Conservation (phyloP, 2,797 vertebrate species). For the Limosa lapponica region DNA sequence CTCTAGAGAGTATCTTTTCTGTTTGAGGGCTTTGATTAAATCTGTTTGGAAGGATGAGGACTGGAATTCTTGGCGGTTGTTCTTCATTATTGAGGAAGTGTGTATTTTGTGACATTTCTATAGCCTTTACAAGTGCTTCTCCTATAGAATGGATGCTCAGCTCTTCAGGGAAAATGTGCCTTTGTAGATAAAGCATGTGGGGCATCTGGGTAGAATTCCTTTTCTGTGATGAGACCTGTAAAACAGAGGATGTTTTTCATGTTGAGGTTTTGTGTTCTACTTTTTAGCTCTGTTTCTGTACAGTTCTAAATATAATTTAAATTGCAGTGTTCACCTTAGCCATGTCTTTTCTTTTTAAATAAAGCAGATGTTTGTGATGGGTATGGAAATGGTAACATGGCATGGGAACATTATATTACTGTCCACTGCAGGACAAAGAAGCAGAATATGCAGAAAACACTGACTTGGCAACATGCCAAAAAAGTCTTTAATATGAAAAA, state of each 20-base stretch:
- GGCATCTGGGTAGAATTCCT: not conserved
- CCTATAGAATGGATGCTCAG: not conserved
- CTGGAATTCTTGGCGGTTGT: not conserved
- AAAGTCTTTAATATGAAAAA: not conserved
- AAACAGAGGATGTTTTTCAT: not conserved
- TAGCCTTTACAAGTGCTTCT: not conserved
- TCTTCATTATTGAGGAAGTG: not conserved
- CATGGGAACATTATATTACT: not conserved
- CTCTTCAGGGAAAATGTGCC: not conserved
- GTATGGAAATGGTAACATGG: not conserved
- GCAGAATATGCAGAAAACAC: not conserved
- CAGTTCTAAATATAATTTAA: not conserved
- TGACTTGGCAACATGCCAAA: not conserved
- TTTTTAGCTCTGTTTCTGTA: not conserved
- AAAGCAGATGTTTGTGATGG: not conserved
- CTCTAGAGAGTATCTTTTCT: not conserved
- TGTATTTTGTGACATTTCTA: not conserved
- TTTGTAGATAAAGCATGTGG: not conserved
- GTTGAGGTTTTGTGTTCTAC: not conserved
- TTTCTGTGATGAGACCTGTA: not conserved
- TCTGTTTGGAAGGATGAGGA: not conserved
- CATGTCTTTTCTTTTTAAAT: not conserved
- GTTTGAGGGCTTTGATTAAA: not conserved
- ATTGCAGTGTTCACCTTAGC: not conserved
- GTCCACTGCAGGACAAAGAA: not conserved